Conservation (phyloP, 2,113 vertebrate genomes). For the Pituophis catenifer region DNA sequence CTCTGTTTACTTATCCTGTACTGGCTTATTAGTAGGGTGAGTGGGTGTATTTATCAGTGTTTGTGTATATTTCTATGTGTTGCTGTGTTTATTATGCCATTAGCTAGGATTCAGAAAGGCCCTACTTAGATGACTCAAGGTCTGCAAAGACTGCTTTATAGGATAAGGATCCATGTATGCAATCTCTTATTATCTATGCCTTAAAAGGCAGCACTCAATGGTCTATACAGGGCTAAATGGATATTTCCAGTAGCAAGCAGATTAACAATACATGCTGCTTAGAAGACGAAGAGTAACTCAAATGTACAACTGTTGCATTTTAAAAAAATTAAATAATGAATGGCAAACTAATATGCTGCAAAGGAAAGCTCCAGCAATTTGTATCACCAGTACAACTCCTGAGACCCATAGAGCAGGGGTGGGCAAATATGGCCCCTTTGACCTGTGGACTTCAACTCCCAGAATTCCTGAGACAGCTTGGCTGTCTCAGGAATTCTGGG, state of each 20-base stretch:
- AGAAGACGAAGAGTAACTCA: neutral
- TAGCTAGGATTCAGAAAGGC: constrained; percentile 12
- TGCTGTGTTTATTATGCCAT: constrained; percentile 32
- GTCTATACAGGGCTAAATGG: neutral
- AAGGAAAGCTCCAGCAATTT: neutral
- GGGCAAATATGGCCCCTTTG: no score
- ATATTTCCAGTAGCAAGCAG: neutral
- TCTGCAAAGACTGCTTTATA: constrained; percentile 8
- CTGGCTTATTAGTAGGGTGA: constrained; percentile 21
- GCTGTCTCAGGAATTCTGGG: no score
- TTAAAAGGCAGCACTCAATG: neutral
- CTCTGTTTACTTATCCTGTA: constrained; percentile 10
- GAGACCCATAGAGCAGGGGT: neutral
- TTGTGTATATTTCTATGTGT: constrained; percentile 27
- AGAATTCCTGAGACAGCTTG: no score
- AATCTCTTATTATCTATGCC: neutral
- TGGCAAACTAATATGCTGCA: neutral
- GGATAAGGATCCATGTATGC: neutral
- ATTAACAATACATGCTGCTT: neutral
- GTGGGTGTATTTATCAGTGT: constrained; percentile 37
- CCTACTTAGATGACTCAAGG: constrained; percentile 13
- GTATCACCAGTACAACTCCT: neutral
- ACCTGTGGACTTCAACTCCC: no score
- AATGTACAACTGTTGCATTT: neutral
- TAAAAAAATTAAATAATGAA: neutral